A percentile compares a stretch with the other conserved stretches of the same genome.
Evolutionary conservation across 2,113 vertebrate genomes (phyloP).

Genomic region (Eretmodus cyanostictus): DNA sequence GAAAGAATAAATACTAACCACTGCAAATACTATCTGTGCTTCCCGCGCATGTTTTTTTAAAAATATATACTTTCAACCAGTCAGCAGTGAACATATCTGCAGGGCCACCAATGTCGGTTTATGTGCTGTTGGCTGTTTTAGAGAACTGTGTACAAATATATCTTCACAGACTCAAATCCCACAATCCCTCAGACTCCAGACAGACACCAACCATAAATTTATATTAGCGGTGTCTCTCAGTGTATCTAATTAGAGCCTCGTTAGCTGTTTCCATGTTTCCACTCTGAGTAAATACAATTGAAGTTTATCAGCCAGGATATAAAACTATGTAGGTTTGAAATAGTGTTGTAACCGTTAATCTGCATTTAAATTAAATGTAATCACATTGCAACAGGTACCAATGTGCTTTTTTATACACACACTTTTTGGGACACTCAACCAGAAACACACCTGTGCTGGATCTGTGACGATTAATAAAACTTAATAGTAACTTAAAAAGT

Average conservation of each 20-base stretch:
- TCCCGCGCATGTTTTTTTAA: rapidly evolving
- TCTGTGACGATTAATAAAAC: background rate
- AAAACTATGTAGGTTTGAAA: background rate
- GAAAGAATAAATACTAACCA: background rate
- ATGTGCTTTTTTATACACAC: background rate
- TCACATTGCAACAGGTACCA: background rate
- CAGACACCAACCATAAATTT: background rate
- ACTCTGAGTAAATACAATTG: background rate
- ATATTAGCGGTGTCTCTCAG: rapidly evolving
- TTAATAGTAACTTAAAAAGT: background rate
- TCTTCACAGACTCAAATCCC: background rate
- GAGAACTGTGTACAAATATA: background rate
- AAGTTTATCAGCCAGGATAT: background rate
- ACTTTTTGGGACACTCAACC: background rate
- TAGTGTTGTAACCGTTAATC: background rate
- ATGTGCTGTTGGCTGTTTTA: background rate
- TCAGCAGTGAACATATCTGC: background rate
- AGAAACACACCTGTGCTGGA: background rate
- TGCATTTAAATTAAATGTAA: background rate
- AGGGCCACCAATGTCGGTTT: background rate
- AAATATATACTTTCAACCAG: background rate
- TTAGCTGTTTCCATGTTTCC: background rate
- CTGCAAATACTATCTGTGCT: background rate
- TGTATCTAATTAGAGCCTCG: background rate
- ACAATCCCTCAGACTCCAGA: background rate